phyloP scores from a whole-genome alignment of 2,888 invertebrate genomes.

The Cryptocheilus praepositus region DNA sequence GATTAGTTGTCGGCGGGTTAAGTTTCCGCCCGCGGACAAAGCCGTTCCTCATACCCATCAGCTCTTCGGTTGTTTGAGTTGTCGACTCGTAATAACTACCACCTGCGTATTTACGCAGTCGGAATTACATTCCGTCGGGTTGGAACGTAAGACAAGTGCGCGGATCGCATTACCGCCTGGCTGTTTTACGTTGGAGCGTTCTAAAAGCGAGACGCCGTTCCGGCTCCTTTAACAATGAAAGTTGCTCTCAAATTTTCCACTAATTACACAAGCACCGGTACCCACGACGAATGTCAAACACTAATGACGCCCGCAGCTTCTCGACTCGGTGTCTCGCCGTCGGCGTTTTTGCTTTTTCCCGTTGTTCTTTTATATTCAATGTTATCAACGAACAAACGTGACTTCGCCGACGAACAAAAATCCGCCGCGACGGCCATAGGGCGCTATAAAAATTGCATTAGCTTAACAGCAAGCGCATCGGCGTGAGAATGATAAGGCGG shows the following conservation, averaged over 20 bases:
- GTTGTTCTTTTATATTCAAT: too few relatives aligned
- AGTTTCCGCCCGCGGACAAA: conserved; percentile 56
- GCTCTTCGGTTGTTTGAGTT: conserved; percentile 41
- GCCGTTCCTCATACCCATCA: conserved; percentile 43
- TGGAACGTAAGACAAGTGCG: conserved; percentile 8
- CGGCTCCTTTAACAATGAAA: too few relatives aligned
- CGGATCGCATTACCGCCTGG: conserved; percentile 12
- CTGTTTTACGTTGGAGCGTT: neutral
- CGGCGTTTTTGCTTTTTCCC: too few relatives aligned
- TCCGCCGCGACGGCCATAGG: conserved; percentile 10
- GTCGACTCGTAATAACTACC: conserved; percentile 42
- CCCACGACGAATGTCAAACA: too few relatives aligned
- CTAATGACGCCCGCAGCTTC: too few relatives aligned
- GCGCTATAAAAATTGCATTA: conserved; percentile 30
- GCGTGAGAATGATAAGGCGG: conserved; percentile 38
- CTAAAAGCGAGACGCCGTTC: too few relatives aligned
- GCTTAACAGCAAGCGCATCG: conserved; percentile 30
- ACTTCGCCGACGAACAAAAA: conserved; percentile 14
- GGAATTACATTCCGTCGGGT: conserved; percentile 28
- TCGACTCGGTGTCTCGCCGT: too few relatives aligned
- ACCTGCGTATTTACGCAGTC: conserved; percentile 36
- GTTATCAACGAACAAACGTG: too few relatives aligned
- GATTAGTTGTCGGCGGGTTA: conserved; percentile 50
- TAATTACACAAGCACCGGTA: too few relatives aligned
- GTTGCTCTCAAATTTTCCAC: too few relatives aligned